Evolutionary conservation across 2,888 invertebrate species (phyloP).

Genomic region (Antheraea yamamai): DNA sequence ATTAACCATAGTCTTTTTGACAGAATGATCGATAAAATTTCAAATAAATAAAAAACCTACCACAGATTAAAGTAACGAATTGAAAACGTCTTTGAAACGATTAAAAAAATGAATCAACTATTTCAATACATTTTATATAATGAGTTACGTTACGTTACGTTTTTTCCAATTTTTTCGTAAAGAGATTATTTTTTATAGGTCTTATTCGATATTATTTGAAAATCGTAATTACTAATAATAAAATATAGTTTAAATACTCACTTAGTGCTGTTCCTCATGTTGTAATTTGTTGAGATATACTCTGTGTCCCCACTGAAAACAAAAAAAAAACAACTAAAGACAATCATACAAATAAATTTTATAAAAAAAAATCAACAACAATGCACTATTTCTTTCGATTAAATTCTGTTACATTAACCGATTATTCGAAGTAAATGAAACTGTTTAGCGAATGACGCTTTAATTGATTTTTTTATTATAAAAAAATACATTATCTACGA

Average conservation of each 20-base stretch:
- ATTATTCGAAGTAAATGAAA: not conserved
- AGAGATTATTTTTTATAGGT: no score
- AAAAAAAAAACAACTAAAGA: constrained; percentile 33
- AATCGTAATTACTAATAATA: not conserved
- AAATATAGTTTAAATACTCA: constrained; percentile 47
- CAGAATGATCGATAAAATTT: no score
- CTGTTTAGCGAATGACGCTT: not conserved
- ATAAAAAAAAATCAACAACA: no score
- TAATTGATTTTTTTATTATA: constrained; percentile 10
- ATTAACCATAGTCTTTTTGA: no score
- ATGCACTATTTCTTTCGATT: not conserved
- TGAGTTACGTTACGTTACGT: no score
- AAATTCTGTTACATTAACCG: not conserved
- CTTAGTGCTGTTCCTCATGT: constrained; percentile 74
- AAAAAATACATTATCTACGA: constrained; percentile 28
- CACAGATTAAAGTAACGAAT: no score
- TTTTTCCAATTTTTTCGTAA: no score
- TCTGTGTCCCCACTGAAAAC: constrained; percentile 72
- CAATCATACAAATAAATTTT: not conserved
- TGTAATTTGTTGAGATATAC: constrained; percentile 68
- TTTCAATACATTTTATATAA: no score
- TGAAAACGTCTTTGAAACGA: no score
- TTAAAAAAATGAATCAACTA: no score
- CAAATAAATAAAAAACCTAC: no score
- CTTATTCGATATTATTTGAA: not conserved